These are phyloP conservation scores for Acrocera orbiculus DNA, from an alignment of 2,888 invertebrate genomes.

Conservation along the genomic window DNA sequence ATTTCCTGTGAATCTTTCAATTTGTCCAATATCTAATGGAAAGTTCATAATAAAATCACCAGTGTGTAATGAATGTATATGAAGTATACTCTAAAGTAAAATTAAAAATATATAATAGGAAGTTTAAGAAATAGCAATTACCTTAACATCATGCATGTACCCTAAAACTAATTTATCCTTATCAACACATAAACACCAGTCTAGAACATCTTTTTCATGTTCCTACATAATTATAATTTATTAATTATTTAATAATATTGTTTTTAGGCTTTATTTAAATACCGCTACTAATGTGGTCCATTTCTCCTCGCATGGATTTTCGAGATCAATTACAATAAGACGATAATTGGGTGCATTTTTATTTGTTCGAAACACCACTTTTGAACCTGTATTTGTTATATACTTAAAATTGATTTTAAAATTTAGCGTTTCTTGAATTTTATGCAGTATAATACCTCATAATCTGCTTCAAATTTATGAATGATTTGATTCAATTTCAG, in stretches of 20 bases:
- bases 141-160: constrained; percentile 90
- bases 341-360: constrained; percentile 85
- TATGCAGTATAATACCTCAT: constrained; percentile 49
- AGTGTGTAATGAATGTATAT: constrained; percentile 54
- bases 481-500: constrained; percentile 63
- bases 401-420: constrained; percentile 42
- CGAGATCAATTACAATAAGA: constrained; percentile 65
- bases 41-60: constrained; percentile 59
- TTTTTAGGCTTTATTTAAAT: constrained; percentile 16
- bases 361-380: constrained; percentile 79
- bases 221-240: too few species aligned
- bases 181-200: constrained; percentile 74
- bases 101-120: too few species aligned
- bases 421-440: neutral
- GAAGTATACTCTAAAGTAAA: constrained; percentile 54
- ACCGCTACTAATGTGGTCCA: constrained; percentile 68
- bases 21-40: constrained; percentile 70
- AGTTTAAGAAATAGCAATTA: constrained; percentile 24
- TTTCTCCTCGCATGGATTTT: constrained; percentile 49
- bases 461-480: constrained; percentile 81
- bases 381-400: constrained; percentile 68
- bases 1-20: constrained; percentile 70
- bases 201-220: constrained; percentile 70
- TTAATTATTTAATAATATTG: constrained; percentile 1
- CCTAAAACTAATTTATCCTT: constrained; percentile 70